Base-by-base conservation (phyloP, 2,797 vertebrate genomes). In the Notolabrus celidotus region DNA sequence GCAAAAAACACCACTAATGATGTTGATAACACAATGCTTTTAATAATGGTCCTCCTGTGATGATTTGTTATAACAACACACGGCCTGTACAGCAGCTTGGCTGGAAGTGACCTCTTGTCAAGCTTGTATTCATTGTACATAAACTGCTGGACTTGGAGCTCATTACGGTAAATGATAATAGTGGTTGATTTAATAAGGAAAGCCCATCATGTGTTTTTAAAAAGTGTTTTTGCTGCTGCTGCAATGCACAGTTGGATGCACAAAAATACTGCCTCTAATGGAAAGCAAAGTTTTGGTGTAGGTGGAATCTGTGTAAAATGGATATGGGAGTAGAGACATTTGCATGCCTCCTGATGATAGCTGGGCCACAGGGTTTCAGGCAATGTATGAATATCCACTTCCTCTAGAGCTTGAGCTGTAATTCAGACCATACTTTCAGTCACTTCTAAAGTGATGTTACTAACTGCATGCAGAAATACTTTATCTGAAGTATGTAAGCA, bases 401-500 rank as follows among this genome's bases (percentile, higher is more conserved):
- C n/a, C 34, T 58, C 29, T 12, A 33, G 9, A 53, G 25, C 47
- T 36, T 57, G 19, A 22, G 12, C n/a, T 50, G 39, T 16, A 69
- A 42, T 57, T 64, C 53, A 51, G 38, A 14, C 19, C 8, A 1
- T 10, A 43, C 42, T 33, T 59, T 42, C 49, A 50, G 50, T 41
- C 31, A 67, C 25, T 16, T 63, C 27, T 49, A 8, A 43, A 55
- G 36, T 10, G n/a, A 55, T 42, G 53, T 27, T 41, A 34, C 36
- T 39, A 43, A 10, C 14, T 15, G 10, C 19, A 20, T 36, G 56
- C 12, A 5, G 17, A 45, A 14, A 43, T 36, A 54, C 23, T 56
- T 39, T 36, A n/a, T 31, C 20, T 55, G 1, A 23, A 60, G 46
- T 63, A 15, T 60, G n/a, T 55, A 39, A 39, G 31, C 51, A 84